Evolutionary conservation across 2,888 invertebrate genomes (phyloP), one percentile per base, ranked within the genome.

Genomic region (Drosophila neonasuta): DNA sequence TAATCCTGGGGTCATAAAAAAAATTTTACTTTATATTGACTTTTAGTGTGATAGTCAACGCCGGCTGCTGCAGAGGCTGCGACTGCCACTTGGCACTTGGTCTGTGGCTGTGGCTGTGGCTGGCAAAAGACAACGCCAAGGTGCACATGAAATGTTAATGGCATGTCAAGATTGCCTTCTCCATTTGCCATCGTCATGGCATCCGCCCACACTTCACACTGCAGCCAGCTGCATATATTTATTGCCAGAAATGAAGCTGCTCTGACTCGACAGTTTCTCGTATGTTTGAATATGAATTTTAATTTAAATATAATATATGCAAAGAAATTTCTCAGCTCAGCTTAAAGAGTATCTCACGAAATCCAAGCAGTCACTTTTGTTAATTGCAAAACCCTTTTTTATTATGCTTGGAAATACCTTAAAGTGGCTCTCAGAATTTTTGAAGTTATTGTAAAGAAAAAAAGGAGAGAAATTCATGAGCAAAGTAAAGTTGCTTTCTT

Each of bases 131-230:
- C 80, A 75, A 75, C 66, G 77, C 54, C 65, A 86, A 81, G 86
- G 84, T 86, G 84, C 84, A 86, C 82, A 86, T 86, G 84, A 82
- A 82, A 82, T 82, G 82, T 82, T 82, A 82, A 82, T 86, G 86
- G 74, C 81, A 76, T 80, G 82, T 84, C 86, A 82, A 82, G 86
- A 82, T 82, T 82, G 84, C 76, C 70, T 58, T 61, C 73, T 63
- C 67, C 55, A 71, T 59, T 48, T 48, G 52, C 20, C 50, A 51
- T 39, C 55, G 10, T 34, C 59, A 51, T 9, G 15, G 20, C 13
- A 51, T 46, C 50, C 34, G 41, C 55, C 51, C 55, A 17, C 41
- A 11, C 41, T n/a, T 17, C 3, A 48, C 3, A 48, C 30, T 49
- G 39, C 62, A 29, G 34, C 32, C 59, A 59, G 77, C 66, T 69